phyloP scores from a whole-genome alignment of 2,113 vertebrate species.

The Scatophagus argus region DNA sequence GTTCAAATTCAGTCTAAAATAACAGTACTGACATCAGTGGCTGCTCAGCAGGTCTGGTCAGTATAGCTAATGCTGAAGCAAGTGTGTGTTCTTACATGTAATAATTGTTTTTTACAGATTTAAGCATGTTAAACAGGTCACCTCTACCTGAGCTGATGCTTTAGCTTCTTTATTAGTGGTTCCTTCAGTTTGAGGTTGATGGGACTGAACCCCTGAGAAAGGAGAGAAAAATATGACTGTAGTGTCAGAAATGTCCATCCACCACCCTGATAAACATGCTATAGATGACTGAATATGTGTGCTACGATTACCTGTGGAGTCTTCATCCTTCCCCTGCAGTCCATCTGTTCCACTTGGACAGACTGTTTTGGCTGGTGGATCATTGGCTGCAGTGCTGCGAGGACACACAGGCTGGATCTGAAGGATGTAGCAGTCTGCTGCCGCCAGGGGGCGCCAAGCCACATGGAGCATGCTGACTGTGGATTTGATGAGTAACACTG shows the following conservation, averaged over 20 bases:
- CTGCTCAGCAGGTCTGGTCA: not conserved
- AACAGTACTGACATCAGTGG: not conserved
- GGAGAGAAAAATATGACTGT: not conserved
- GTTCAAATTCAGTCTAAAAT: too few species aligned
- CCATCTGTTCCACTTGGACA: slow-evolving; percentile 8
- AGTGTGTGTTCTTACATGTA: not conserved
- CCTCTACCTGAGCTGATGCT: slow-evolving; percentile 50
- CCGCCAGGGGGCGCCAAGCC: slow-evolving; percentile 95
- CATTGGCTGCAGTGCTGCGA: not conserved
- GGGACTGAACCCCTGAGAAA: slow-evolving; percentile 39
- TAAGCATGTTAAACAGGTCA: not conserved
- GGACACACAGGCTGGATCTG: slow-evolving; percentile 87
- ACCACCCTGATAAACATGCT: not conserved
- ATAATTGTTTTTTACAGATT: not conserved
- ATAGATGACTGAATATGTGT: not conserved
- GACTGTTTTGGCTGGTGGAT: not conserved
- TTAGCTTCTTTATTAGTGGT: slow-evolving; percentile 16
- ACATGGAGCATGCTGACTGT: slow-evolving; percentile 95
- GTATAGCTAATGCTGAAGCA: not conserved
- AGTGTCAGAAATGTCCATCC: not conserved
- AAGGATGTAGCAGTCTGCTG: slow-evolving; percentile 93
- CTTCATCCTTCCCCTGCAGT: slow-evolving; percentile 10
- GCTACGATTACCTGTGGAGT: slow-evolving; percentile 34
- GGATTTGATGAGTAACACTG: slow-evolving; percentile 93
- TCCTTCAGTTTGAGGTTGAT: slow-evolving; percentile 30